These are phyloP conservation scores for Neotoxoptera formosana DNA, from an alignment of 1,140 invertebrate species.

Conservation along the genomic window DNA sequence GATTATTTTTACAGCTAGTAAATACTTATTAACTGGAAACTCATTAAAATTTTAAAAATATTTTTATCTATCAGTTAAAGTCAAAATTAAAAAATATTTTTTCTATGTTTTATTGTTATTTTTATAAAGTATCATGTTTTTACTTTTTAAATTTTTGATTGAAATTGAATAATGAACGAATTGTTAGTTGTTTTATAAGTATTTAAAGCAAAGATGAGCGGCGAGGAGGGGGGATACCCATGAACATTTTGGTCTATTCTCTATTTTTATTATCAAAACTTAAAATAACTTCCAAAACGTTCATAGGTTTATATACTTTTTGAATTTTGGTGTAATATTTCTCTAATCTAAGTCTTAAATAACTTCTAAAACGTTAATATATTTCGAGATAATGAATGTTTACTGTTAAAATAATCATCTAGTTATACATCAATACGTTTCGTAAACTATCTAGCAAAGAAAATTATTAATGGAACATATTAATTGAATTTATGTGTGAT, in stretches of 20 bases:
- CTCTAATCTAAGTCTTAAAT: too few relatives aligned
- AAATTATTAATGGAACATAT: too few relatives aligned
- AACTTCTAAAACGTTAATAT: too few relatives aligned
- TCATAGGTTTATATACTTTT: too few relatives aligned
- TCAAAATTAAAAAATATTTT: neutral
- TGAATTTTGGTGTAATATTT: neutral
- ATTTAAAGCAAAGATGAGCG: neutral
- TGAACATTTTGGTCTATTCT: neutral
- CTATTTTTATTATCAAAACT: neutral
- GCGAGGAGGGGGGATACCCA: too few relatives aligned
- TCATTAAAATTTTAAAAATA: neutral
- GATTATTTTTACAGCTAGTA: neutral
- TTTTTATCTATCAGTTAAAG: neutral
- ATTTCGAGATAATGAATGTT: neutral
- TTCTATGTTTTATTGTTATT: neutral
- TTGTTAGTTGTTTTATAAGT: neutral
- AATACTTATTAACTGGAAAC: neutral
- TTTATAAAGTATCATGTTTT: neutral
- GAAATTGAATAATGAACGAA: neutral
- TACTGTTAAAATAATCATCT: neutral
- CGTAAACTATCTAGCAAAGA: neutral
- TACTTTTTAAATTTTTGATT: neutral
- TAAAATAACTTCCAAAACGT: neutral
- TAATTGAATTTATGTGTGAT: neutral
- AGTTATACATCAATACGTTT: neutral